Evolutionary conservation across 2,113 vertebrate species (phyloP), one percentile per base, ranked within the genome.

Genomic region (Grammomys surdaster): DNA sequence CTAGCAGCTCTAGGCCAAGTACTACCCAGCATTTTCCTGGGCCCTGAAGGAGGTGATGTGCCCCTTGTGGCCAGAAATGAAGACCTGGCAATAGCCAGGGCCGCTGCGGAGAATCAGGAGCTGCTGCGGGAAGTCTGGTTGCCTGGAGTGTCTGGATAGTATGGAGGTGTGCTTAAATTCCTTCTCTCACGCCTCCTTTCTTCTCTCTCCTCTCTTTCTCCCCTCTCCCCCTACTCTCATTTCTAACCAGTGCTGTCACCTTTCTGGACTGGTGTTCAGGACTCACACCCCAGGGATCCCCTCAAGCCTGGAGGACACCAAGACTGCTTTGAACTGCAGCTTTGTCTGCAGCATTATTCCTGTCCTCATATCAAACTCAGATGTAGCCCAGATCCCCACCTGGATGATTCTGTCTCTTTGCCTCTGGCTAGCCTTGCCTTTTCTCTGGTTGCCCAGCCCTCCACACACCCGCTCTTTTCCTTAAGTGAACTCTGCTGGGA

Each of bases 321-420:
- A 58, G 28, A n/a, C 43, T 3, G 46, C 72, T 89, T 26, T 60
- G 43, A 77, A 75, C 7, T 0, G 19, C 1, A 1, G 63, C 81
- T 80, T 33, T 56, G 69, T 86, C 36, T 20, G 9, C 69, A 43
- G 14, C 1, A 0, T 40, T 51, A 16, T 76, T 58, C 14, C 40
- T 7, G n/a, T 43, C 3, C 8, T 60, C 4, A 0, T 0, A 1
- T 82, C 33, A 0, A 92, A 31, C 33, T 28, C 7, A 0, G 36
- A 40, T 1, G 4, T 22, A 56, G 33, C 58, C 54, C 26, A 1
- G 22, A 51, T 56, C 24, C 72, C 48, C 17, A 11, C n/a, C 46
- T 4, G 5, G 51, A 48, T 0, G 3, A 17, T 14, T 40, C 51
- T 40, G 12, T 36, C 67, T 60, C 75, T 43, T 40, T 33, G 17